These are phyloP conservation scores for Drosophila littoralis DNA, from an alignment of 1,140 invertebrate species.

Conservation along the genomic window DNA sequence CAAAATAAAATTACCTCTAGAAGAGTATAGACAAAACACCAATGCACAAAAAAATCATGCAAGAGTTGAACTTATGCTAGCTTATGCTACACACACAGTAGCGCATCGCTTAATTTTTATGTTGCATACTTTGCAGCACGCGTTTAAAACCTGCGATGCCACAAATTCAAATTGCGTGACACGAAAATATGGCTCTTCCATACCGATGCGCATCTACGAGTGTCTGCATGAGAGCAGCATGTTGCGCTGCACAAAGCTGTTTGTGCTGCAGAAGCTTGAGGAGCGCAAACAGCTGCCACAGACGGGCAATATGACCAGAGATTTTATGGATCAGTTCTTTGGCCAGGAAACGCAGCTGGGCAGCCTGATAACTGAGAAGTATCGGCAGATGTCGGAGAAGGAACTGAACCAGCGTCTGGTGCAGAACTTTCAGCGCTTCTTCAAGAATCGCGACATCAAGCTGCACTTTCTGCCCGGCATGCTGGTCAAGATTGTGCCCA, in stretches of 20 bases:
- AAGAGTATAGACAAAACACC: too few species aligned
- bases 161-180: slow-evolving; percentile 49
- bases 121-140: slow-evolving; percentile 48
- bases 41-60: too few species aligned
- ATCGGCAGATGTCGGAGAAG: slow-evolving; percentile 68
- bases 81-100: neutral
- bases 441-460: slow-evolving; percentile 82
- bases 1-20: too few species aligned
- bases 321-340: slow-evolving; percentile 81
- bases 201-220: slow-evolving; percentile 80
- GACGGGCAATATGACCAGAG: slow-evolving; percentile 74
- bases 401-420: slow-evolving; percentile 75
- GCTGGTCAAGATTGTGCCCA: slow-evolving; percentile 79
- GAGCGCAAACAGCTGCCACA: slow-evolving; percentile 55
- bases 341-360: slow-evolving; percentile 67
- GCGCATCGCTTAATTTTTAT: neutral
- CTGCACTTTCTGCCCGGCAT: slow-evolving; percentile 77
- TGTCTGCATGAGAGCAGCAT: slow-evolving; percentile 68
- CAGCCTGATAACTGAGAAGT: slow-evolving; percentile 67
- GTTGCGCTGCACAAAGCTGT: slow-evolving; percentile 82
- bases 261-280: slow-evolving; percentile 80
- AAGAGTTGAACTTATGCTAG: too few species aligned
- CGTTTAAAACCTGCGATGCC: slow-evolving; percentile 49
- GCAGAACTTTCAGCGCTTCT: slow-evolving; percentile 75
- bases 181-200: slow-evolving; percentile 74